Base-by-base conservation (phyloP, 2,797 vertebrate genomes). In the Aotus griseimembra region DNA sequence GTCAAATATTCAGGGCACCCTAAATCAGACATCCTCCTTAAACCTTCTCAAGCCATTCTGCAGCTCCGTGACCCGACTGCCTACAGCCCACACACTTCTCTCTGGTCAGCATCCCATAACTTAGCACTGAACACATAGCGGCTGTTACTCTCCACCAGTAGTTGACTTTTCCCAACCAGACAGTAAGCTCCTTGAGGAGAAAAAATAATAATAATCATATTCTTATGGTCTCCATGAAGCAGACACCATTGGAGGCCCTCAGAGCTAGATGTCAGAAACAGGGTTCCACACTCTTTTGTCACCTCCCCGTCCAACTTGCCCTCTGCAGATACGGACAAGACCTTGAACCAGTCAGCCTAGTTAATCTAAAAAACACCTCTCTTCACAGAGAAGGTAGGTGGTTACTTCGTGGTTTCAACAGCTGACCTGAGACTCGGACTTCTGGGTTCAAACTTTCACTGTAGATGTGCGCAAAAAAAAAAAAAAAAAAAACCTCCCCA, bases 21-120 rank as follows among this genome's bases (percentile, higher is more conserved):
- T 1, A 1, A 64, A n/a, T 64, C 55, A 44, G 46, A 58, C 0
- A 2, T 33, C 30, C 33, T 44, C 50, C 39, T 75, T 58, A 1
- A 14, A 17, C 50, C n/a, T 39, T 17, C 77, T 44, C 11, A 1
- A 3, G 36, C 50, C 50, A 55, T 33, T 72, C 33, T 85, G 77
- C 19, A 83, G 58, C 46, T 30, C 1, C 4, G 30, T 0, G 2
- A 19, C n/a, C 24, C 3, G 30, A 44, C 30, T 30, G 7, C 58
- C 30, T 14, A 4, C 11, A 33, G 58, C 46, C 39, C 84, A 88
- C 61, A 6, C 6, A 14, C 46, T 22, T 86, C 75, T n/a, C 75
- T 86, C 77, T 5, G 19, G 19, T 36, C 61, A n/a, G 48, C n/a
- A 58, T 39, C 75, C 48, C 41, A 1, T 64, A 26, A 64, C 36